These are phyloP conservation scores for Ctenopoma kingsleyae DNA, from an alignment of 2,797 vertebrate species.

Conservation along the genomic window DNA sequence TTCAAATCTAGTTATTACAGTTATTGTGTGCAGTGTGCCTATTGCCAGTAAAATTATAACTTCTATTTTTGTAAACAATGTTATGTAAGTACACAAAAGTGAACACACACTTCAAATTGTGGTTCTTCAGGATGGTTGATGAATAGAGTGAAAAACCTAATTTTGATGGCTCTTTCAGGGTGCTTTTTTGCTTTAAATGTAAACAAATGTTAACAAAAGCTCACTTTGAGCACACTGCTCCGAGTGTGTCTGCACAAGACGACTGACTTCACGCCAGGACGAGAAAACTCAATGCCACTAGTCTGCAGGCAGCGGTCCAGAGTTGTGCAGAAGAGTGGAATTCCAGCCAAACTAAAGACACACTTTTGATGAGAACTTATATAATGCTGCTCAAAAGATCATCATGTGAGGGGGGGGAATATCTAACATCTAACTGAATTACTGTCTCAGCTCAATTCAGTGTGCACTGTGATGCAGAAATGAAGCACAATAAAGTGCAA, in stretches of 20 bases:
- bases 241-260: slow-evolving; percentile 56
- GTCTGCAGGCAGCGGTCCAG: slow-evolving; percentile 57
- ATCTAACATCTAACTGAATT: slow-evolving; percentile 33
- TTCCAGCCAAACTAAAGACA: slow-evolving; percentile 44
- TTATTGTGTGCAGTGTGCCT: not conserved
- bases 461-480: slow-evolving; percentile 58
- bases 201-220: slow-evolving; percentile 63
- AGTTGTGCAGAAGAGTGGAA: slow-evolving; percentile 39
- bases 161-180: slow-evolving; percentile 52
- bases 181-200: slow-evolving; percentile 50
- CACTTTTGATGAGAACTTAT: slow-evolving; percentile 60
- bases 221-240: slow-evolving; percentile 46
- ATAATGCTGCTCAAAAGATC: slow-evolving; percentile 64
- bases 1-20: not conserved
- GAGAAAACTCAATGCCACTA: slow-evolving; percentile 68
- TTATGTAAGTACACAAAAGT: slow-evolving; percentile 63
- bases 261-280: slow-evolving; percentile 69
- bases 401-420: slow-evolving; percentile 39
- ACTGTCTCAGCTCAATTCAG: slow-evolving; percentile 36
- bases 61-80: slow-evolving; percentile 36
- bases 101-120: slow-evolving; percentile 27
- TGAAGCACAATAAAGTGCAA: slow-evolving; percentile 21
- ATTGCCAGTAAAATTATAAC: not conserved
- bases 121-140: slow-evolving; percentile 40
- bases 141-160: slow-evolving; percentile 51